Evolutionary conservation across 1,140 invertebrate species (phyloP), one percentile per base, ranked within the genome.

Genomic region (Scaptomyza pallida): DNA sequence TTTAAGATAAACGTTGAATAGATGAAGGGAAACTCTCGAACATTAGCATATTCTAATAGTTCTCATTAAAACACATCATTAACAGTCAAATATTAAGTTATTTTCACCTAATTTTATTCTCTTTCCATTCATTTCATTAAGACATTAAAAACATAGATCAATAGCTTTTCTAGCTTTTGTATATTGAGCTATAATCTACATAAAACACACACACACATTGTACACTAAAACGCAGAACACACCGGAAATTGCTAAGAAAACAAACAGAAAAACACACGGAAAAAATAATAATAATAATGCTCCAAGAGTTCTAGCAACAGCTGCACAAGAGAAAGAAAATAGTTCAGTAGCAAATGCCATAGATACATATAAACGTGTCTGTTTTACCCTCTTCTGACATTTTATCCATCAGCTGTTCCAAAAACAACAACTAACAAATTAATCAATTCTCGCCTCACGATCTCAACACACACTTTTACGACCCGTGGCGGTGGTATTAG

Each of bases 301-400:
- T 30, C 12, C 30, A 62, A 50, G 37, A 70, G 43, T 55, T 63
- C 44, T 35, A 6, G 50, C 64, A 81, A 78, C 78, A 81, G 78
- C 78, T 56, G 77, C 73, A 81, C 75, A 54, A 55, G 74, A 77
- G 64, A 71, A 73, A n/a, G n/a, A n/a, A 85, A 85, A 85, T 85
- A 85, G 56, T 60, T 86, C 72, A 57, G 44, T 55, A 61, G 62
- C 73, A 33, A 30, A 30, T 30, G 9, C 26, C 9, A 30, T 41
- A 21, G 48, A 21, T 48, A 41, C n/a, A n/a, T n/a, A n/a, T n/a
- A n/a, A n/a, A n/a, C n/a, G 23, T 17, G 3, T 2, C 19, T 30
- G 13, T 41, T 37, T 13, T 3, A 2, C 26, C 50, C 23, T 57
- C 61, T 50, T 80, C 81, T 80, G 81, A 83, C 79, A 82, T 63